Evolutionary conservation across 2,797 vertebrate genomes (phyloP).

Genomic region (Streptopelia turtur): DNA sequence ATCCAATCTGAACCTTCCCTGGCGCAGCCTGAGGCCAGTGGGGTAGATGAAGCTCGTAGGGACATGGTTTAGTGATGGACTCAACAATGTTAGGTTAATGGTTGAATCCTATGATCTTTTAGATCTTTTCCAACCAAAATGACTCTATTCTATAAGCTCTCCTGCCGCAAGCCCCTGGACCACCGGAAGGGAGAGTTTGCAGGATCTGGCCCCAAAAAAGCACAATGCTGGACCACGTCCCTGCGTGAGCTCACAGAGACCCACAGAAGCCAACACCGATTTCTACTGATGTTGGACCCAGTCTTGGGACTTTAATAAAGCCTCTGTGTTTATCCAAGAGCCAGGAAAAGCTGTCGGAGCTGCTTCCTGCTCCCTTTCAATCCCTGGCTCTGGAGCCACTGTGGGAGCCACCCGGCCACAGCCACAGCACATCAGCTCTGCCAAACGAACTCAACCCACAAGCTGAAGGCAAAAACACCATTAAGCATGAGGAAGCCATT

Average conservation of each 20-base stretch:
- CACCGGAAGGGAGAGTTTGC: neutral
- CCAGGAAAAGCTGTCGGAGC: neutral
- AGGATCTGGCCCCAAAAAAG: neutral
- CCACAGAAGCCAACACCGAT: rapidly evolving
- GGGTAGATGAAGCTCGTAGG: too few relatives aligned
- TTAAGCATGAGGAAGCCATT: neutral
- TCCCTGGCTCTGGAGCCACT: rapidly evolving
- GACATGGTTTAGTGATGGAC: too few relatives aligned
- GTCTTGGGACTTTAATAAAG: neutral
- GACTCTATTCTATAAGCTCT: neutral
- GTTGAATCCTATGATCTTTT: too few relatives aligned
- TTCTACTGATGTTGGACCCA: neutral
- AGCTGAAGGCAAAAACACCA: neutral
- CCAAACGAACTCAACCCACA: neutral
- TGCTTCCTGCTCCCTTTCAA: neutral
- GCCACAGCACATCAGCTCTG: neutral
- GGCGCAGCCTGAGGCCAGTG: too few relatives aligned
- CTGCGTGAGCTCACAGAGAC: rapidly evolving
- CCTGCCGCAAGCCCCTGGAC: rapidly evolving
- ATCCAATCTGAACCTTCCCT: too few relatives aligned
- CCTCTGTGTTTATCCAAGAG: neutral
- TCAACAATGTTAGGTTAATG: too few relatives aligned
- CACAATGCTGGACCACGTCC: rapidly evolving
- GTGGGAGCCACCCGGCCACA: rapidly evolving
- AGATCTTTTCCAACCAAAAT: too few relatives aligned